Base-by-base conservation (phyloP, 1,140 invertebrate species). In the Ptiloglossa arizonensis region DNA sequence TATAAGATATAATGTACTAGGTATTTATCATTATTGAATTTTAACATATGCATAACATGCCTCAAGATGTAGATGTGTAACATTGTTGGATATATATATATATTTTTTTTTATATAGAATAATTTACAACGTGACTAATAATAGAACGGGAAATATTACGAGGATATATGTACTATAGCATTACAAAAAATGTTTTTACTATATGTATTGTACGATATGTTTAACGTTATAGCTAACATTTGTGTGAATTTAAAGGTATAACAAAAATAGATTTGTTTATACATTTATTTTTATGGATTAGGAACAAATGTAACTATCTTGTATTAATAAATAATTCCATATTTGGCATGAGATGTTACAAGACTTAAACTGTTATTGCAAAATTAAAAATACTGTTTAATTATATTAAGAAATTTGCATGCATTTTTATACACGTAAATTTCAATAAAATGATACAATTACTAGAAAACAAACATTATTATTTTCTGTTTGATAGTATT, bases 81-180 rank as follows among this genome's bases (percentile, higher is more conserved):
- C 4, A 60, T 73, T 73, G 24, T 52, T 66, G 54, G 24, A 48
- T 22, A 74, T n/a, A n/a, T n/a, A n/a, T n/a, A n/a, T n/a, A n/a
- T n/a, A n/a, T n/a, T n/a, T n/a, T 69, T 60, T 32, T 38, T 73
- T 64, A 66, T 69, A 68, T 48, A 75, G 22, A 56, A 35, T 75
- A 38, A 68, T 59, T 69, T 69, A 38, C 41, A 59, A 75, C 15
- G 2, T 32, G n/a, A 24, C 22, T 22, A 57, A 57, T 22, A 57
- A 75, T 57, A 56, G 41, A 46, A 75, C 1, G 17, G n/a, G 19
- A 69, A 59, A 38, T 59, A n/a, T 76, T 15, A 76, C n/a, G 15
- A 13, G 24, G 6, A 73, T 69, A 48, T 59, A 60, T 76, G 27
- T 69, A 48, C 5, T 29, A 50, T 50, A 69, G 19, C 22, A 69